A percentile compares a stretch with the other conserved stretches of the same genome.
These are phyloP conservation scores for Conus ventricosus DNA, from an alignment of 1,140 invertebrate species.

Conservation along the genomic window DNA sequence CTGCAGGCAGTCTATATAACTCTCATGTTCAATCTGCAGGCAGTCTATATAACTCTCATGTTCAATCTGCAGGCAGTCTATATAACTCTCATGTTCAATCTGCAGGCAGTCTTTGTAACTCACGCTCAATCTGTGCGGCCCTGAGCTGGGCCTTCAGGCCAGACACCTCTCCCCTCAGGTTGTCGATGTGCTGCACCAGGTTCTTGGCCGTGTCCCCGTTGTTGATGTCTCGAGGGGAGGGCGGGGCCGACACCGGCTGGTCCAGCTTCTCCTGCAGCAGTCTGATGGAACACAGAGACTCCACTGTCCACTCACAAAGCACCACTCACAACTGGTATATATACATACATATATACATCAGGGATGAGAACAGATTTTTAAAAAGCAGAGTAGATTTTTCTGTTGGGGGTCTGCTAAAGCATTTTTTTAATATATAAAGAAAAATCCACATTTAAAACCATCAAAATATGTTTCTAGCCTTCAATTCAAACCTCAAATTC, in stretches of 20 bases:
- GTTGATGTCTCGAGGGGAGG: constrained; percentile 90
- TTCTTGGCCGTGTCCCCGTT: constrained; percentile 91
- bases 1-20: no score
- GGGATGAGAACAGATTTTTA: no score
- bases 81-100: no score
- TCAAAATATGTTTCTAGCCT: no score
- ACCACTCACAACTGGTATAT: background rate
- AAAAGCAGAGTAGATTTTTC: background rate
- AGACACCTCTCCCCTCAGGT: constrained; percentile 90
- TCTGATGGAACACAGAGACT: constrained; percentile 70
- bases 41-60: no score
- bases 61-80: no score
- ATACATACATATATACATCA: background rate
- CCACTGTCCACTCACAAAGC: background rate
- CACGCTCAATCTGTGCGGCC: constrained; percentile 75
- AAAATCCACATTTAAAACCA: no score
- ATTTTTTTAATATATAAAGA: no score
- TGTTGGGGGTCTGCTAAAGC: background rate
- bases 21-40: no score
- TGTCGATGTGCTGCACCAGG: constrained; percentile 94
- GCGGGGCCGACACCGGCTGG: constrained; percentile 93
- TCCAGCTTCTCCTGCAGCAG: constrained; percentile 95
- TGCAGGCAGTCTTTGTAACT: constrained; percentile 58
- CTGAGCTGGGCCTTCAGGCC: constrained; percentile 74
- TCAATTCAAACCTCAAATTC: no score